These are phyloP conservation scores for Pseudomyrmex sp. DNA, from an alignment of 1,140 invertebrate genomes.

Conservation along the genomic window DNA sequence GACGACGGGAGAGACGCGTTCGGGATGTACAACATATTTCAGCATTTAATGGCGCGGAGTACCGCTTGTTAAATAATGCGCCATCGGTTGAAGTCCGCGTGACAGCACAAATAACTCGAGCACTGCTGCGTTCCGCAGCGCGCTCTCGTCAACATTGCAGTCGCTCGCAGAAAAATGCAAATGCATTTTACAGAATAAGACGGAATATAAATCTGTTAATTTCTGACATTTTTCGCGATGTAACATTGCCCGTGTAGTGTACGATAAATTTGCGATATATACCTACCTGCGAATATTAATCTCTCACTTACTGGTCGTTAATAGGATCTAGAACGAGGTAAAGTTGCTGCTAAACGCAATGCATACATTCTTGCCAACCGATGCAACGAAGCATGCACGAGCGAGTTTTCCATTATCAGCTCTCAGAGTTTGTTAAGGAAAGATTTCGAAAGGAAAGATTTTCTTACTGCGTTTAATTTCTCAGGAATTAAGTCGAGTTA, in stretches of 20 bases:
- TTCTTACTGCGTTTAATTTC: conserved; percentile 9
- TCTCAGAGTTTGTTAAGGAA: neutral
- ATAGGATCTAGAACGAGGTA: no score
- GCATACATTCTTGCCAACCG: neutral
- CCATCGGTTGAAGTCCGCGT: neutral
- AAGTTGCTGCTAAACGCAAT: neutral
- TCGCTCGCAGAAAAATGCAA: no score
- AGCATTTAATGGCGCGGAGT: neutral
- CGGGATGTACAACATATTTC: neutral
- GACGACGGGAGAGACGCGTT: neutral
- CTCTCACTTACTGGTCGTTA: no score
- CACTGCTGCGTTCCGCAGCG: neutral
- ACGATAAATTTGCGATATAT: no score
- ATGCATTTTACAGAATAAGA: no score
- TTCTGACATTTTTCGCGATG: no score
- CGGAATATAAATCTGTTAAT: no score
- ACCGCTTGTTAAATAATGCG: conserved; percentile 11
- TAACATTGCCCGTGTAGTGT: no score
- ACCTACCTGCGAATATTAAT: no score
- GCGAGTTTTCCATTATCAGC: neutral
- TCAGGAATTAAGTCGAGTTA: neutral
- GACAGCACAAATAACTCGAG: neutral
- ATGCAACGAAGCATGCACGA: neutral
- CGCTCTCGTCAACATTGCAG: neutral
- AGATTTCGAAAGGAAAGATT: neutral